Percentiles rank a stretch among this genome's conserved stretches.
Conservation (phyloP, 1,140 invertebrate genomes). For the Zaprionus inermis region DNA sequence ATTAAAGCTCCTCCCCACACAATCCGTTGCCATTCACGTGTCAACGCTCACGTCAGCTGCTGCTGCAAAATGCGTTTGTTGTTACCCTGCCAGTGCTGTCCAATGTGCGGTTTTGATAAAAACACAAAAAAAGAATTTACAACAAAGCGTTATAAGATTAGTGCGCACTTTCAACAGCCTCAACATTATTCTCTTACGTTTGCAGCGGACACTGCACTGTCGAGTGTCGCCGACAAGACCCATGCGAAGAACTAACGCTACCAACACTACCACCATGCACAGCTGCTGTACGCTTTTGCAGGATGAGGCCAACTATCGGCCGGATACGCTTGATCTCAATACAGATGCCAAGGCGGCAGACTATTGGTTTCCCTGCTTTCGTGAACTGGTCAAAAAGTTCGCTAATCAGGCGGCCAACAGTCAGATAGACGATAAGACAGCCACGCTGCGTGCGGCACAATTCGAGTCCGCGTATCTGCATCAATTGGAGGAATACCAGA, state of each 20-base stretch:
- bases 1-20: neutral
- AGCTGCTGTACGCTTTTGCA: conserved; percentile 82
- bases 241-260: conserved; percentile 6
- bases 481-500: conserved; percentile 90
- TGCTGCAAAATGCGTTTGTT: conserved; percentile 49
- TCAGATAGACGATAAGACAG: conserved; percentile 89
- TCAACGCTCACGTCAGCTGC: conserved; percentile 32
- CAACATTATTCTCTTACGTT: conserved; percentile 43
- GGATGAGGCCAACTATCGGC: conserved; percentile 88
- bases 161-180: conserved; percentile 35
- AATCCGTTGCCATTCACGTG: conserved; percentile 24
- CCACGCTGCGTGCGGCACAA: conserved; percentile 90
- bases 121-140: conserved; percentile 40
- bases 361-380: conserved; percentile 97
- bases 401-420: conserved; percentile 91
- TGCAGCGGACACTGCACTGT: conserved; percentile 34
- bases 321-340: conserved; percentile 95
- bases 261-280: conserved; percentile 40
- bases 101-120: conserved; percentile 47
- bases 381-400: conserved; percentile 91
- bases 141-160: conserved; percentile 43
- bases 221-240: conserved; percentile 28
- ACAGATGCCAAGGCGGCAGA: conserved; percentile 93
- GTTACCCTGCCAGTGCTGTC: conserved; percentile 47
- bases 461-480: conserved; percentile 94